Percentiles rank a stretch among this genome's conserved stretches.
Conservation (phyloP, 2,113 vertebrate species). For the Tricholaema leucomelas region DNA sequence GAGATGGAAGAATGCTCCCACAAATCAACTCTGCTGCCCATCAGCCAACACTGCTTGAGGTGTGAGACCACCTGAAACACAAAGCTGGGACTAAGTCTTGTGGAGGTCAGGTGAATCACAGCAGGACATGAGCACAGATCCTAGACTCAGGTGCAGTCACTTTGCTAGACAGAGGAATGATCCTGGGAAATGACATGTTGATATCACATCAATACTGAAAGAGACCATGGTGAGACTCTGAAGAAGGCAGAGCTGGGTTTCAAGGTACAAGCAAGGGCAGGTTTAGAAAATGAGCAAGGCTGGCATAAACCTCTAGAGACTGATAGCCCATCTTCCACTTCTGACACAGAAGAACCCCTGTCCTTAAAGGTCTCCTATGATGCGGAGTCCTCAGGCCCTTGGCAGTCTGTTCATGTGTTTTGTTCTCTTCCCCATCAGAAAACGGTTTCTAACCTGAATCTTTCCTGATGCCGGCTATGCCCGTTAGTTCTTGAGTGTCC, state of each 20-base stretch:
- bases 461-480: not conserved
- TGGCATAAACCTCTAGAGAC: not conserved
- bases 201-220: not conserved
- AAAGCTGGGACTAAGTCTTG: not conserved
- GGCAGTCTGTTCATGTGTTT: not conserved
- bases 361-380: not conserved
- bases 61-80: not conserved
- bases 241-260: not conserved
- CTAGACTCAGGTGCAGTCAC: not conserved
- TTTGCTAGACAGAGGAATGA: not conserved
- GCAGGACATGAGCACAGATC: accelerated
- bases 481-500: not conserved
- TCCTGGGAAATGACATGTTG: not conserved
- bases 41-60: not conserved
- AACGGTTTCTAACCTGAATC: not conserved
- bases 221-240: not conserved
- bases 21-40: not conserved
- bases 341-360: not conserved
- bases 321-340: not conserved
- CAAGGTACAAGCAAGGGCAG: not conserved
- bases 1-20: not conserved
- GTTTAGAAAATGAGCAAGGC: not conserved
- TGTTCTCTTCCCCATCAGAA: not conserved
- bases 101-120: not conserved
- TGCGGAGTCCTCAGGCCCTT: not conserved